A percentile compares a stretch with the other conserved stretches of the same genome.
phyloP scores from a whole-genome alignment of 2,888 invertebrate genomes.

The Melipona beecheii region DNA sequence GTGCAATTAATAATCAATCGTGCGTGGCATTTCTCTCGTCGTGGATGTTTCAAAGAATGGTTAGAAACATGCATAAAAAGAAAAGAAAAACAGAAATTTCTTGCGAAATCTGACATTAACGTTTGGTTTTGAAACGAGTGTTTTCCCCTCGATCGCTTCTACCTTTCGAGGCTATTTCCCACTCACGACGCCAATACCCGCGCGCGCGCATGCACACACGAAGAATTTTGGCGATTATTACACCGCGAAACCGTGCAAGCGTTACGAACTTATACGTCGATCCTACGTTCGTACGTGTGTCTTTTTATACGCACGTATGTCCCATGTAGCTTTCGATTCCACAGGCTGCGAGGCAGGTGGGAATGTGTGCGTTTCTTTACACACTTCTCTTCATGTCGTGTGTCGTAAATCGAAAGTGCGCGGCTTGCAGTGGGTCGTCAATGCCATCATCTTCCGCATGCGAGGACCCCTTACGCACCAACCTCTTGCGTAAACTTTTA shows the following conservation, averaged over 20 bases:
- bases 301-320: neutral
- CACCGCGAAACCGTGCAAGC: neutral
- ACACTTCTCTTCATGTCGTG: conserved; percentile 29
- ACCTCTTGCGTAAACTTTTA: conserved; percentile 35
- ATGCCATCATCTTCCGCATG: conserved; percentile 60
- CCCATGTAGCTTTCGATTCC: conserved; percentile 44
- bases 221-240: neutral
- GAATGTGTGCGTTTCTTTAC: neutral
- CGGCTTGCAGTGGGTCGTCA: conserved; percentile 13
- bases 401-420: conserved; percentile 67
- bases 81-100: neutral
- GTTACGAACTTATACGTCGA: neutral
- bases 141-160: neutral
- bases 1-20: neutral
- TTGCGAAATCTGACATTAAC: neutral
- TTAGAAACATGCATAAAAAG: no score
- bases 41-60: no score
- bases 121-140: conserved; percentile 1
- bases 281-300: neutral
- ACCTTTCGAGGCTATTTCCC: neutral
- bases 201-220: no score
- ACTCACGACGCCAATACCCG: conserved; percentile 14
- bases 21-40: neutral
- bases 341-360: neutral
- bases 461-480: conserved; percentile 19